Conservation (phyloP, 2,797 vertebrate species). For the Arnoldichthys spilopterus region DNA sequence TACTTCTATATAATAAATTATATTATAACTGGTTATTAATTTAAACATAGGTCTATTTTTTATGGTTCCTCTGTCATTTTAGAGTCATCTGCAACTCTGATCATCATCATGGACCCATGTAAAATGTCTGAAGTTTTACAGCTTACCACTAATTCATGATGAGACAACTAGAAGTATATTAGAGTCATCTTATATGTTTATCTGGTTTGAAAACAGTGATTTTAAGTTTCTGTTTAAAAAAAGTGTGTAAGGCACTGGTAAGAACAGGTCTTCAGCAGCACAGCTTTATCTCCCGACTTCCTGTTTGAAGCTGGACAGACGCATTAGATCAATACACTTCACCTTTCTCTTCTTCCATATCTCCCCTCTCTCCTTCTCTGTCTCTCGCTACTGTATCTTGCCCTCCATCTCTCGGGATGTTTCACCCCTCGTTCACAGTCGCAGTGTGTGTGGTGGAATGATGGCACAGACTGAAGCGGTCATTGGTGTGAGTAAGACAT, state of each 20-base stretch:
- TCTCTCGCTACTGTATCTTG: background rate
- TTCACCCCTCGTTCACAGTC: background rate
- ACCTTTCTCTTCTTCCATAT: background rate
- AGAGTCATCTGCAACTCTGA: too few relatives aligned
- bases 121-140: too few relatives aligned
- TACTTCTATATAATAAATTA: too few relatives aligned
- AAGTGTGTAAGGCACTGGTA: background rate
- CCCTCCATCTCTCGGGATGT: background rate
- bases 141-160: too few relatives aligned
- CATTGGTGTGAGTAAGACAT: slow-evolving; percentile 34
- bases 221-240: too few relatives aligned
- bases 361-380: background rate
- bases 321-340: slow-evolving; percentile 4
- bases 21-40: too few relatives aligned
- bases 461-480: background rate
- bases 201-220: too few relatives aligned
- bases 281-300: background rate
- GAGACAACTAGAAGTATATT: too few relatives aligned
- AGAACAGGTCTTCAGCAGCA: background rate
- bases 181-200: too few relatives aligned
- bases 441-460: background rate
- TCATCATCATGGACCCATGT: too few relatives aligned
- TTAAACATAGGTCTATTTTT: too few relatives aligned
- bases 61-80: too few relatives aligned
- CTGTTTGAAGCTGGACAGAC: slow-evolving; percentile 2